phyloP scores from a whole-genome alignment of 2,113 vertebrate genomes.

The Saguinus midas region DNA sequence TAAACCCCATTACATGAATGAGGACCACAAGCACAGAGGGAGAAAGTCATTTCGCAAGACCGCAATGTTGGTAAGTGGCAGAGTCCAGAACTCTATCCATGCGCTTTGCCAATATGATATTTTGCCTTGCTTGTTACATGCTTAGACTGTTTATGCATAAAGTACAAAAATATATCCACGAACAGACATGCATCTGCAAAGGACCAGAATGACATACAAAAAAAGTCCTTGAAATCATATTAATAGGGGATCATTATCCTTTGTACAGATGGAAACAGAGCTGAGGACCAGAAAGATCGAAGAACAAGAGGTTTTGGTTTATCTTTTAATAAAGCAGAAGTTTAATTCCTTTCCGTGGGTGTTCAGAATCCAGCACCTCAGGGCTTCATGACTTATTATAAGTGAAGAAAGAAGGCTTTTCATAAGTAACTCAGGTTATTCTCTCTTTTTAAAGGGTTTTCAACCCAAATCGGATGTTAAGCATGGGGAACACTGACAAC shows the following conservation, averaged over 20 bases:
- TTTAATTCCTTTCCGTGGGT: neutral
- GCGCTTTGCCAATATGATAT: neutral
- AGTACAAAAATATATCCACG: neutral
- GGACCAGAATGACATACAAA: neutral
- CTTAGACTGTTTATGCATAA: neutral
- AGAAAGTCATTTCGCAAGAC: neutral
- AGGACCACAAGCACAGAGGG: neutral
- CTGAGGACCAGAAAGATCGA: neutral
- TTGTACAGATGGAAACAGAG: neutral
- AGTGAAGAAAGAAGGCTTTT: neutral
- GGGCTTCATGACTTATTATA: neutral
- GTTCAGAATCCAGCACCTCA: neutral
- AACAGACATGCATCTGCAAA: neutral
- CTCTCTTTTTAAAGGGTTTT: neutral
- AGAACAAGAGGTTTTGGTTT: neutral
- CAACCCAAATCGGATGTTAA: neutral
- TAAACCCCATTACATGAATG: neutral
- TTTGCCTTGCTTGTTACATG: neutral
- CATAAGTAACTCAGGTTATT: neutral
- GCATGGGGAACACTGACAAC: neutral
- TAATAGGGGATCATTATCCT: neutral
- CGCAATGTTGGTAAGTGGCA: neutral
- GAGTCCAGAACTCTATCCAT: neutral
- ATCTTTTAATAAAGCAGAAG: neutral
- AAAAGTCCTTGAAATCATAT: neutral